phyloP scores from a whole-genome alignment of 2,113 vertebrate genomes.

The Zootoca vivipara region DNA sequence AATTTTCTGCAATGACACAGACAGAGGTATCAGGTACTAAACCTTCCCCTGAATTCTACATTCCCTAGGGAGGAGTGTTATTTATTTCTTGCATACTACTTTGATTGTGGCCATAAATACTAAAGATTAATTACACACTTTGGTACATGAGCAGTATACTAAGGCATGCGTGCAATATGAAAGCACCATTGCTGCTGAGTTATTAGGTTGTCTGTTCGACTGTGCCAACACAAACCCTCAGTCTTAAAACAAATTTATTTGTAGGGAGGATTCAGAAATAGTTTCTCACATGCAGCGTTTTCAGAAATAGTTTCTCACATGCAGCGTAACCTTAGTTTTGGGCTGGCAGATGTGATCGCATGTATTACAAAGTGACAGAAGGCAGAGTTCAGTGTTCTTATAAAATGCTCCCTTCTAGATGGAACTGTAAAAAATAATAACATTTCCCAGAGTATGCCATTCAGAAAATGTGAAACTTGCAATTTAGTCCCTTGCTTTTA shows the following conservation, averaged over 20 bases:
- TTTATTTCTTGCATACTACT: not conserved
- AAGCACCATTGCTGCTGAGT: not conserved
- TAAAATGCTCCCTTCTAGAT: not conserved
- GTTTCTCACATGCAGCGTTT: not conserved
- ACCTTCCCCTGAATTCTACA: not conserved
- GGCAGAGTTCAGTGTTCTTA: not conserved
- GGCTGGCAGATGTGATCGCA: not conserved
- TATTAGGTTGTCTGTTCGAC: not conserved
- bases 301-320: not conserved
- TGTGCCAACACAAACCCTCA: slow-evolving; percentile 2
- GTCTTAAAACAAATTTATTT: not conserved
- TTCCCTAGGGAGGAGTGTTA: not conserved
- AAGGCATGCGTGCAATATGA: not conserved
- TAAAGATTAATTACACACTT: slow-evolving; percentile 16
- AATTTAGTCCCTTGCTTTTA: not conserved
- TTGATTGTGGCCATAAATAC: slow-evolving; percentile 2
- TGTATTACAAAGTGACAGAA: not conserved
- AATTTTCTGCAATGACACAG: too few relatives aligned
- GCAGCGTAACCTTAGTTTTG: not conserved
- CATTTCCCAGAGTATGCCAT: not conserved
- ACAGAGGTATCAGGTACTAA: not conserved
- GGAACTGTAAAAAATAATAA: not conserved
- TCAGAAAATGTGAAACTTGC: not conserved
- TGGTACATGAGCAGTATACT: not conserved
- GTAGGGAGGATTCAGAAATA: not conserved